Percentiles rank a stretch among this genome's conserved stretches.
These are phyloP conservation scores for Aurelia sp. DNA, from an alignment of 30 jellyfish, hydroid and myxozoan genomes.

Conservation along the genomic window DNA sequence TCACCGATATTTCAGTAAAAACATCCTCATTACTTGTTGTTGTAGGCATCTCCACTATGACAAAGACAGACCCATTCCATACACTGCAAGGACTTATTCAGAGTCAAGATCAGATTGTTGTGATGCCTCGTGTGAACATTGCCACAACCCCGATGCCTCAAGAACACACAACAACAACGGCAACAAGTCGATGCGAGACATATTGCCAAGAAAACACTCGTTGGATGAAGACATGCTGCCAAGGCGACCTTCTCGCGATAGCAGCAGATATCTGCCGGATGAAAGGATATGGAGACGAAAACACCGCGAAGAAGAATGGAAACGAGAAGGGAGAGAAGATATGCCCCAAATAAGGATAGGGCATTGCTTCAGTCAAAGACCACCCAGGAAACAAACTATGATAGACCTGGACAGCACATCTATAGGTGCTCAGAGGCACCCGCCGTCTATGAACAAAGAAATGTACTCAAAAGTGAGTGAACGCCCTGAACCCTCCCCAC, in stretches of 20 bases:
- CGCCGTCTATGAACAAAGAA: conserved; percentile 37
- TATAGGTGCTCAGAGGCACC: conserved; percentile 34
- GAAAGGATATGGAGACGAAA: conserved; percentile 11
- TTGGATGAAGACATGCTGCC: conserved; percentile 5
- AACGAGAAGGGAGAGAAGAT: conserved; percentile 14
- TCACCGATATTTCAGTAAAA: not conserved
- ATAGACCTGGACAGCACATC: conserved; percentile 72
- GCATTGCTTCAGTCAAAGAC: conserved; percentile 64
- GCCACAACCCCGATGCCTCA: conserved; percentile 27
- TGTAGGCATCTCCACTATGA: conserved; percentile 58
- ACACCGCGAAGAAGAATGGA: conserved; percentile 23
- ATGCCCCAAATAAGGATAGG: conserved; percentile 58
- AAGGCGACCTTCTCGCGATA: conserved; percentile 1
- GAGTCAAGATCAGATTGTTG: conserved; percentile 55
- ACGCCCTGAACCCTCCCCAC: not conserved
- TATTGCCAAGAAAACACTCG: conserved; percentile 34
- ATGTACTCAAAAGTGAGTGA: conserved; percentile 1
- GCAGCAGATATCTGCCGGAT: not conserved
- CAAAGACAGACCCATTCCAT: conserved; percentile 60
- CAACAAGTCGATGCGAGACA: conserved; percentile 64
- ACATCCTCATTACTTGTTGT: not conserved
- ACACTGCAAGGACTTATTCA: conserved; percentile 56
- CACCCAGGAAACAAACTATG: conserved; percentile 44
- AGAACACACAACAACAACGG: not conserved
- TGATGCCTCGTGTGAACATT: conserved; percentile 54